These are phyloP conservation scores for Cynodonichthys magdalenae DNA, from an alignment of 2,797 vertebrate species.

Conservation along the genomic window DNA sequence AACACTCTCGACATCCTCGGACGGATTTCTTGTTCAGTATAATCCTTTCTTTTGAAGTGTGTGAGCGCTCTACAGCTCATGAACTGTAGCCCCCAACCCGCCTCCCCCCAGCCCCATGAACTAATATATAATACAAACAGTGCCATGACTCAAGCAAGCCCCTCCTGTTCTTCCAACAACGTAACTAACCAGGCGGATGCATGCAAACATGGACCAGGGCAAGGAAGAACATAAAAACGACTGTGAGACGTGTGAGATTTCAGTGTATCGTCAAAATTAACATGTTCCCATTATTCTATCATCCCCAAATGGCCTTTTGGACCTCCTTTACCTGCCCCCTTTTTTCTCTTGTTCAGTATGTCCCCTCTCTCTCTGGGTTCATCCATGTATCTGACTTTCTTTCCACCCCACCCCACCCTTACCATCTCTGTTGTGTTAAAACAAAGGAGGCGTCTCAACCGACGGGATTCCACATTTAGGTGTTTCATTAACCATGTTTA, in stretches of 20 bases:
- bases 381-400: slow-evolving; percentile 47
- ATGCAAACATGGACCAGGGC: slow-evolving; percentile 65
- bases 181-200: slow-evolving; percentile 71
- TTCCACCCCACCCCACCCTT: slow-evolving; percentile 37
- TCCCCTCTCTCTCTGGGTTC: slow-evolving; percentile 38
- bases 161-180: slow-evolving; percentile 73
- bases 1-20: slow-evolving; percentile 27
- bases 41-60: slow-evolving; percentile 27
- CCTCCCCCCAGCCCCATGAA: slow-evolving; percentile 15
- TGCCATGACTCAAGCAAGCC: slow-evolving; percentile 62
- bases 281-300: slow-evolving; percentile 54
- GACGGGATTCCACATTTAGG: slow-evolving; percentile 75
- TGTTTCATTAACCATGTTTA: slow-evolving; percentile 84
- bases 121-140: slow-evolving; percentile 51
- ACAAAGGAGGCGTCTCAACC: slow-evolving; percentile 70
- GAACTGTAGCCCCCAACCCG: slow-evolving; percentile 46
- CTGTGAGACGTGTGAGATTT: slow-evolving; percentile 54
- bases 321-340: slow-evolving; percentile 43
- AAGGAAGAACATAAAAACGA: slow-evolving; percentile 42
- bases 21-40: slow-evolving; percentile 29
- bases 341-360: slow-evolving; percentile 37
- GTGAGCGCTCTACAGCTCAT: slow-evolving; percentile 46
- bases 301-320: slow-evolving; percentile 58
- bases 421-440: slow-evolving; percentile 66
- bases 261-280: slow-evolving; percentile 63